Base-by-base conservation (phyloP, 2,113 vertebrate species). In the Balaeniceps rex region DNA sequence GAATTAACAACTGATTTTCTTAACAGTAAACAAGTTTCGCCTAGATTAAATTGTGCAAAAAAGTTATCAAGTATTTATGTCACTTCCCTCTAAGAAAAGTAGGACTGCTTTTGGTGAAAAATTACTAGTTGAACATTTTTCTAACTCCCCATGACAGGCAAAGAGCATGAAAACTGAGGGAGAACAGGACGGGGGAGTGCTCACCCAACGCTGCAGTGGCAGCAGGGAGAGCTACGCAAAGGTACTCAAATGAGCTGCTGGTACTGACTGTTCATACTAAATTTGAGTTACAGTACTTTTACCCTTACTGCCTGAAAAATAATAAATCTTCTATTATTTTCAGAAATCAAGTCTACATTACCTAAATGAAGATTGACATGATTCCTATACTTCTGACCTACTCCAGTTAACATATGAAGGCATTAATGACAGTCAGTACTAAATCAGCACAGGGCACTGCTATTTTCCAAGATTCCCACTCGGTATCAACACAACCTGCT, bases 141-240 rank as follows among this genome's bases (percentile, higher is more conserved):
- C 8, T 16, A 40, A 25, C 24, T 57, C 24, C 10, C 14, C 16
- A 8, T 5, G 15, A 44, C 24, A 80, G 18, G 31, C 54, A 71
- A 46, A 80, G 44, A 55, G 19, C 58, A 61, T 22, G 6, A 23
- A 36, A 91, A 40, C 8, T 25, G n/a, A 42, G 15, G 28, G 23
- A 91, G 23, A 91, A 51, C 2, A 36, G 42, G 33, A 68, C 1
- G 1, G 31, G 17, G 22, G 12, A 68, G 24, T 2, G 29, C 23
- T 36, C 28, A 51, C 14, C 10, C 31, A 70, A 4, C 0, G 0
- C 46, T 54, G 64, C 2, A 4, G 10, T 11, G 28, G 51, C 38
- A 38, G 31, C 12, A 72, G 12, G 29, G 9, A 82, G 15, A 49
- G 34, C 36, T 42, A 9, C 0, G 0, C 58, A 61, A 46, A 36